Evolutionary conservation across 1,140 invertebrate genomes (phyloP).

Genomic region (Berghia stephanieae): DNA sequence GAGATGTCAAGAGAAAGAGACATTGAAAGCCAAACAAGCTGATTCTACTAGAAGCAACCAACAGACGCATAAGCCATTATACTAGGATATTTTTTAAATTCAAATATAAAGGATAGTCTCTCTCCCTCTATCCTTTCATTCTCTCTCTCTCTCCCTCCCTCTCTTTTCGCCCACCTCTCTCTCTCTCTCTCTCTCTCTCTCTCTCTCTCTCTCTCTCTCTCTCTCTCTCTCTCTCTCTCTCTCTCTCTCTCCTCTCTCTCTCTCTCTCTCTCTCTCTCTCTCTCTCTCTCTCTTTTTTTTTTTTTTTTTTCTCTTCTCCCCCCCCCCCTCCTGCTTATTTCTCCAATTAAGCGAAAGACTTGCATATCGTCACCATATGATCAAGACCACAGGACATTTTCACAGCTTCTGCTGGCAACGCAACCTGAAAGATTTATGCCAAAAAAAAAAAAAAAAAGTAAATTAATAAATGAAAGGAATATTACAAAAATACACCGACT

Average conservation of each 20-base stretch:
- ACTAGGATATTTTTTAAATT: too few relatives aligned
- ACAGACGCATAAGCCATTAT: too few relatives aligned
- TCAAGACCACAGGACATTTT: constrained; percentile 84
- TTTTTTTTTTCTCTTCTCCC: not conserved
- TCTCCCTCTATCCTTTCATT: too few relatives aligned
- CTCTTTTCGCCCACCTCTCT: too few relatives aligned
- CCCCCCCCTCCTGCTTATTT: not conserved
- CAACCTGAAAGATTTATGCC: constrained; percentile 68
- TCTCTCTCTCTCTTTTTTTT: not conserved
- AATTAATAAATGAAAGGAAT: not conserved
- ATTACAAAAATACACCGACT: not conserved
- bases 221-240: constrained; percentile 1
- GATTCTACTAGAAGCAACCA: too few relatives aligned
- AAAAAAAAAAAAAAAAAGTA: not conserved
- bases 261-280: not conserved
- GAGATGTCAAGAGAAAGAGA: too few relatives aligned
- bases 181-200: too few relatives aligned
- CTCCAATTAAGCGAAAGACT: constrained; percentile 71
- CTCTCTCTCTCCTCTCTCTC: not conserved
- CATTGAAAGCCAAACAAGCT: too few relatives aligned
- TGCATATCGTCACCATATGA: constrained; percentile 82
- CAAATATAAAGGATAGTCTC: too few relatives aligned
- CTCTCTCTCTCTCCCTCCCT: too few relatives aligned
- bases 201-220: too few relatives aligned
- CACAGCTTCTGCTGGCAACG: constrained; percentile 78